Conservation (phyloP, 1,140 invertebrate species). For the Heliconius congener region DNA sequence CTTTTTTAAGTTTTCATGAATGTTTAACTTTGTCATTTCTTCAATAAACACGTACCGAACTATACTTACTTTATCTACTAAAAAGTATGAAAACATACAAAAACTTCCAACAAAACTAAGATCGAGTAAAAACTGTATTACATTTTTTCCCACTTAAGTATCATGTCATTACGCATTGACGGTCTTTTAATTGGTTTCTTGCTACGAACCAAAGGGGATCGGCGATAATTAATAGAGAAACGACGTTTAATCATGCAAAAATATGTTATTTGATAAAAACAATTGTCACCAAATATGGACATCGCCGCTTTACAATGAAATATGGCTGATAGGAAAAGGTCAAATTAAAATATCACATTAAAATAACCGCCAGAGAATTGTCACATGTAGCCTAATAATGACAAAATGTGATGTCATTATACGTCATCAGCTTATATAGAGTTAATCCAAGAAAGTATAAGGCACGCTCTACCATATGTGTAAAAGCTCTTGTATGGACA, state of each 20-base stretch:
- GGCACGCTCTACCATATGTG: not conserved
- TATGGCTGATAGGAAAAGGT: slow-evolving; percentile 23
- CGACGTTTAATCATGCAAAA: slow-evolving; percentile 29
- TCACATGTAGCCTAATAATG: slow-evolving; percentile 6
- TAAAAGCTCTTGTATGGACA: not conserved
- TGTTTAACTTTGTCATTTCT: not conserved
- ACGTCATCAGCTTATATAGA: not conserved
- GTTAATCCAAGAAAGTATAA: not conserved
- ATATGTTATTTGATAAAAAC: slow-evolving; percentile 17
- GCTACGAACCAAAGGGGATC: slow-evolving; percentile 4
- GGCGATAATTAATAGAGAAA: slow-evolving; percentile 20
- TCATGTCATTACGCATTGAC: not conserved
- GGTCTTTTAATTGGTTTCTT: slow-evolving; percentile 13
- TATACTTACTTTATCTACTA: not conserved
- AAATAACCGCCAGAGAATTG: slow-evolving; percentile 12
- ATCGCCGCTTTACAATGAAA: slow-evolving; percentile 10
- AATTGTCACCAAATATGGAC: slow-evolving; percentile 22
- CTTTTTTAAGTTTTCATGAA: not conserved
- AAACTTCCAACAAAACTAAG: not conserved
- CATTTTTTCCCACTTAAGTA: not conserved
- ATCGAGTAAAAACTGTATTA: slow-evolving; percentile 6
- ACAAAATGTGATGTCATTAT: slow-evolving; percentile 9
- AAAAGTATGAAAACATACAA: not conserved
- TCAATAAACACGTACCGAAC: not conserved
- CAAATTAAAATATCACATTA: slow-evolving; percentile 21